These are phyloP conservation scores for Halesus radiatus DNA, from an alignment of 1,140 invertebrate species.

Conservation along the genomic window DNA sequence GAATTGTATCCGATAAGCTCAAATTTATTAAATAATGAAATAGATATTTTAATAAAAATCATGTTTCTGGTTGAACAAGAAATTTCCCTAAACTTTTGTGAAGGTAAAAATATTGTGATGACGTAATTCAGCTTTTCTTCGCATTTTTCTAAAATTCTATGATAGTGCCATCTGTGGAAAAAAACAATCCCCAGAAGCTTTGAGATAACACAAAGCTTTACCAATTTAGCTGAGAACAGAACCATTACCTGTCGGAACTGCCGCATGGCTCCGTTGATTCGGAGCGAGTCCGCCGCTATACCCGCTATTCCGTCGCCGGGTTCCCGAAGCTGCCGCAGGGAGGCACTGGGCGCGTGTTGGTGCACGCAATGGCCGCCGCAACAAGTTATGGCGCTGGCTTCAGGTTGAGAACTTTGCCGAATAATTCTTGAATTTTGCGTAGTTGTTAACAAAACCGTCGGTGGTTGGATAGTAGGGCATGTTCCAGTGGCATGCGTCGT, in stretches of 20 bases:
- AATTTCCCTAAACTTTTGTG: too few species aligned
- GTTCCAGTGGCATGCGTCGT: conserved; percentile 71
- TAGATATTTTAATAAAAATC: too few species aligned
- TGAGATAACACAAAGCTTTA: conserved; percentile 48
- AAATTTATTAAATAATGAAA: too few species aligned
- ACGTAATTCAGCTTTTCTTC: too few species aligned
- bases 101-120: neutral
- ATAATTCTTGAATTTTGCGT: conserved; percentile 83
- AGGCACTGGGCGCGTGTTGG: conserved; percentile 79
- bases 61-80: too few species aligned
- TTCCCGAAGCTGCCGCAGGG: conserved; percentile 86
- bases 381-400: conserved; percentile 77
- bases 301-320: conserved; percentile 91
- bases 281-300: conserved; percentile 95
- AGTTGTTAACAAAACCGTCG: conserved; percentile 79
- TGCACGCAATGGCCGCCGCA: conserved; percentile 75
- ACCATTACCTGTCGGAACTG: conserved; percentile 93
- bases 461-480: conserved; percentile 75
- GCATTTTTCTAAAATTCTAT: neutral
- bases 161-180: conserved; percentile 31
- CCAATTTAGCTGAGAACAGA: conserved; percentile 40
- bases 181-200: conserved; percentile 27
- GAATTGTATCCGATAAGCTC: too few species aligned
- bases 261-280: conserved; percentile 96
- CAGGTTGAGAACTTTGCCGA: conserved; percentile 91